Evolutionary conservation across 2,113 vertebrate genomes (phyloP), one percentile per base, ranked within the genome.

Genomic region (Cathartes aura): DNA sequence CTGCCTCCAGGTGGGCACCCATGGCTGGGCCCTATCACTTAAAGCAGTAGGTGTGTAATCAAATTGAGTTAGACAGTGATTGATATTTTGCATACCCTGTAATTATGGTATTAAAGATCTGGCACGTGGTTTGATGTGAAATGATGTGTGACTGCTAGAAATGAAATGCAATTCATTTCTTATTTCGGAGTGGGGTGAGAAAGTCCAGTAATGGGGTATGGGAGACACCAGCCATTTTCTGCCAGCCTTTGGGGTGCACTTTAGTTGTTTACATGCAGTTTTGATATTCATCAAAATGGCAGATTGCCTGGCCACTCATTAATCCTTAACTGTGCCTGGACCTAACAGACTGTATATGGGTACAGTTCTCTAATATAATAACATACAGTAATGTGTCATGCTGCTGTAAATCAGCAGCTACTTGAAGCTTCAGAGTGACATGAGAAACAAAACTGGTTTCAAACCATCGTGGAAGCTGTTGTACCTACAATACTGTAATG

Each of bases 301-400:
- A 91, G 56, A 12, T 23, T 58, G 66, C 38, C 62, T 36, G 45
- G 53, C 42, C 36, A 4, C 82, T 76, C 62, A 27, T 67, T 43
- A 78, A 55, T 59, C 43, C 76, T 38, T 56, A 6, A 5, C n/a
- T 30, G 47, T 56, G 40, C 87, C 78, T 60, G 43, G 47, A 50
- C 62, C 29, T 30, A 12, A 4, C 24, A 43, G 55, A 5, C 24
- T 53, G 47, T 24, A 6, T 42, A 16, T 18, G 15, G 40, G 56
- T 55, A 62, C 64, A 47, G 43, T 14, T 74, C 47, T 42, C 70
- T 42, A 24, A 70, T 38, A 18, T 12, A 38, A 13, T 8, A 50
- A 26, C 27, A 38, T 3, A 21, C 0, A 15, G 26, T 6, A 23
- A 9, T 3, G 16, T 4, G 9, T 4, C 30, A 1, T 7, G 8